phyloP scores from a whole-genome alignment of 1,140 invertebrate species.

The Cecropterus lyciades region DNA sequence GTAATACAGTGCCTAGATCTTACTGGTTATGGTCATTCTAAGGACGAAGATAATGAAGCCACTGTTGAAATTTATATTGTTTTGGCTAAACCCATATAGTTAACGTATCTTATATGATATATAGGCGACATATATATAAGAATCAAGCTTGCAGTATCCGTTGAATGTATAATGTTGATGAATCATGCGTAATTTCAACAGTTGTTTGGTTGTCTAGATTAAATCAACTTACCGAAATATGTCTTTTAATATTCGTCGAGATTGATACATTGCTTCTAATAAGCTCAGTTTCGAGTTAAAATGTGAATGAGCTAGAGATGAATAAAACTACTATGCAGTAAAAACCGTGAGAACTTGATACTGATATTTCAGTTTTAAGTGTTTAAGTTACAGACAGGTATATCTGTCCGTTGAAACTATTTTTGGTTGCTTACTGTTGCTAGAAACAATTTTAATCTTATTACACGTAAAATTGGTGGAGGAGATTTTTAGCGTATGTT shows the following conservation, averaged over 20 bases:
- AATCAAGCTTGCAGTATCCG: slow-evolving; percentile 11
- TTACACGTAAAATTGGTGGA: no score
- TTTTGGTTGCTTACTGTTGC: no score
- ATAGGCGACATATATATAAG: slow-evolving; percentile 13
- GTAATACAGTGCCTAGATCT: slow-evolving; percentile 26
- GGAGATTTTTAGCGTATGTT: no score
- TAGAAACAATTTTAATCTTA: no score
- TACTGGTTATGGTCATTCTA: slow-evolving; percentile 17
- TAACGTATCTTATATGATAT: slow-evolving; percentile 11
- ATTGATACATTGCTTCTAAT: not conserved
- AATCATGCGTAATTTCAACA: slow-evolving; percentile 19
- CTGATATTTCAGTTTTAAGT: no score
- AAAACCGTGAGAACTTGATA: no score
- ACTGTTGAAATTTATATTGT: slow-evolving; percentile 29
- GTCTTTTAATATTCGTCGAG: slow-evolving; percentile 23
- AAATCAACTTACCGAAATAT: slow-evolving; percentile 17
- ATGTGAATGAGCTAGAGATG: not conserved
- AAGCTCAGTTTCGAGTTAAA: not conserved
- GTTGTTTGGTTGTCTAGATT: slow-evolving; percentile 33
- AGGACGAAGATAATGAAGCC: slow-evolving; percentile 1
- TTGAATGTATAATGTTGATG: not conserved
- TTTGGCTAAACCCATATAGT: slow-evolving; percentile 8
- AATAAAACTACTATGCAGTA: not conserved
- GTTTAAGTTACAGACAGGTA: no score
- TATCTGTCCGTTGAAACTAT: no score